A percentile compares a stretch with the other conserved stretches of the same genome.
phyloP scores from a whole-genome alignment of 2,888 invertebrate genomes.

The Ecliptopera silaceata region DNA sequence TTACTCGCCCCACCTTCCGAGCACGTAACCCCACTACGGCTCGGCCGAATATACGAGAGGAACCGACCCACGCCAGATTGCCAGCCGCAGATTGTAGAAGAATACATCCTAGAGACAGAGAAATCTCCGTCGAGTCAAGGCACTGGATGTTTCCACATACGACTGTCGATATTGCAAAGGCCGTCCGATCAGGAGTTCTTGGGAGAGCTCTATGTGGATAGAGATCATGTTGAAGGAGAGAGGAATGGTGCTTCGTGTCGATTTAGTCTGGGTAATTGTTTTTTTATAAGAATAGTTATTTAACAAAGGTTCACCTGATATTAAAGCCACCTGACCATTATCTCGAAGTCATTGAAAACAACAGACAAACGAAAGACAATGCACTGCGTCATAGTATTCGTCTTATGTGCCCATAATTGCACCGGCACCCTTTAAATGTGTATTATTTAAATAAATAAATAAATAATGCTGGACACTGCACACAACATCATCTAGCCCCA shows the following conservation, averaged over 20 bases:
- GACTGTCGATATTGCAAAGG: slow-evolving; percentile 93
- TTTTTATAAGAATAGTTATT: too few relatives aligned
- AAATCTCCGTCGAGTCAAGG: slow-evolving; percentile 84
- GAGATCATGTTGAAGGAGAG: slow-evolving; percentile 90
- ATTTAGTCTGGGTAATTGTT: slow-evolving; percentile 84
- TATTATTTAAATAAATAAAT: too few relatives aligned
- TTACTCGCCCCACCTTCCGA: slow-evolving; percentile 82
- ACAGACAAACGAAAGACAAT: too few relatives aligned
- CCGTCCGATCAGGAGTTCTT: slow-evolving; percentile 94
- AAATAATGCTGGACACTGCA: too few relatives aligned
- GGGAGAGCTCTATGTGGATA: slow-evolving; percentile 94
- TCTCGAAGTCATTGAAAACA: too few relatives aligned
- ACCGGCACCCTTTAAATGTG: too few relatives aligned
- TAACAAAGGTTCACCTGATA: too few relatives aligned
- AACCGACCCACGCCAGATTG: slow-evolving; percentile 87
- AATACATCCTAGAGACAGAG: slow-evolving; percentile 94
- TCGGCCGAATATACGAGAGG: slow-evolving; percentile 83
- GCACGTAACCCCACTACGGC: slow-evolving; percentile 59
- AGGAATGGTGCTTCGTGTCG: slow-evolving; percentile 92
- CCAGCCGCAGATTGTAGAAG: slow-evolving; percentile 92
- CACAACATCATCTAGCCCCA: too few relatives aligned
- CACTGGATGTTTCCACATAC: slow-evolving; percentile 90
- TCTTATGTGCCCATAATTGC: too few relatives aligned
- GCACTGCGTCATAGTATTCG: too few relatives aligned
- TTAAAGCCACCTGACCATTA: too few relatives aligned